Evolutionary conservation across 1,140 invertebrate genomes (phyloP), one percentile per base, ranked within the genome.

Genomic region (Pissodes strobi): DNA sequence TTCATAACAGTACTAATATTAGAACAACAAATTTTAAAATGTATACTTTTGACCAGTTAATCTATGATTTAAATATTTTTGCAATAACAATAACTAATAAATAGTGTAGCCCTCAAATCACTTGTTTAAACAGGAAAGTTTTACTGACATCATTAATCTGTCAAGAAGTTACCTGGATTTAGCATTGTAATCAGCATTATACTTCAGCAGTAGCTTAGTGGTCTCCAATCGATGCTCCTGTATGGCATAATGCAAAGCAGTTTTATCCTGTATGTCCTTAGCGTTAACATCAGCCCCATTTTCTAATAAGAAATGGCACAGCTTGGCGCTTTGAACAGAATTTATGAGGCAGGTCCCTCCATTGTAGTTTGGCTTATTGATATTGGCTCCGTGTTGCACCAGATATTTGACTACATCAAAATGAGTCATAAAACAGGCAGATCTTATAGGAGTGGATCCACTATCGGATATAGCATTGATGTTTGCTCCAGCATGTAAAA

Each of bases 341-440:
- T 96, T 97, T 61, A 97, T 97, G 21, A 96, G 81, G 79, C 94
- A 96, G 0, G 94, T 96, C 56, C 94, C 94, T 56, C 94, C 94
- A 81, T 94, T 95, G 69, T 91, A 90, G 80, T 96, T 97, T 0
- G 93, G 86, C 65, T 87, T 87, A 57, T 89, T 84, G 68, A 96
- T 91, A 78, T 96, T 90, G 2, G 94, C 94, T 52, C 91, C 91
- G 74, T 90, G 84, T 74, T 89, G 85, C 6, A 95, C 90, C 41
- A 97, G 81, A 76, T 88, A 92, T 53, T 84, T 79, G 37, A 89
- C 89, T 67, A 92, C 90, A 43, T 91, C 90, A 45, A 91, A 80
- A 79, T 95, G 90, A 23, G 93, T 94, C 93, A 96, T 95, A 78
- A 93, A 96, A 78, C 94, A 96, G 0, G 93, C 93, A 52, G 90